phyloP scores from a whole-genome alignment of 2,113 vertebrate species.

The Brachirus orientalis region DNA sequence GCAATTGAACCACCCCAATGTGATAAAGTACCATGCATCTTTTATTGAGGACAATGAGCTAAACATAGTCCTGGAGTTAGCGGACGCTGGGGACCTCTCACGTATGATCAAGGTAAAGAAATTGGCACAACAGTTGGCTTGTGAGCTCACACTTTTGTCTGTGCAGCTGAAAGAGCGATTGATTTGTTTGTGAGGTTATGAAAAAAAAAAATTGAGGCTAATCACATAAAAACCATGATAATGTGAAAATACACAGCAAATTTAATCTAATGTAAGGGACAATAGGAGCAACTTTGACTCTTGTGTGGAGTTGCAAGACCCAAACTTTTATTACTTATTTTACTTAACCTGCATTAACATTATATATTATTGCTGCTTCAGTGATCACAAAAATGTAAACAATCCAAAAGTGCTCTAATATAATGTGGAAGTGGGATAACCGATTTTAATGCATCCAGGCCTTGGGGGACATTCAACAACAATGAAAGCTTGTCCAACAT shows the following conservation, averaged over 20 bases:
- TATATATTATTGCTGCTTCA: too few relatives aligned
- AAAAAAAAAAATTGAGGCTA: background rate
- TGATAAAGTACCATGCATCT: constrained; percentile 98
- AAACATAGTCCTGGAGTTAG: constrained; percentile 97
- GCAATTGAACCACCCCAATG: constrained; percentile 99
- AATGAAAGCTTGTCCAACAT: background rate
- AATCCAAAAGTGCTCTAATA: background rate
- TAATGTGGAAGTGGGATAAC: background rate
- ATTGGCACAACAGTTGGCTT: constrained; percentile 2
- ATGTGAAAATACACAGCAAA: background rate
- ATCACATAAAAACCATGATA: background rate
- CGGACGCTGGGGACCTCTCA: constrained; percentile 97
- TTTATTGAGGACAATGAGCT: constrained; percentile 99
- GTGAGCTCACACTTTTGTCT: background rate
- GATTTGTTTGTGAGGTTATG: background rate
- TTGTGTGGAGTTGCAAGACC: background rate
- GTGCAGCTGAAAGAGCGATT: constrained; percentile 5
- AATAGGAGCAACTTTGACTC: background rate
- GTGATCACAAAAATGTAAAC: too few relatives aligned
- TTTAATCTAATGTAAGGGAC: background rate
- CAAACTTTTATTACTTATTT: too few relatives aligned
- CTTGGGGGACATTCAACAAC: background rate
- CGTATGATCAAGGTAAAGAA: constrained; percentile 96
- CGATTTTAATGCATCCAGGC: background rate
- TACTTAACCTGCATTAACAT: too few relatives aligned